A percentile compares a stretch with the other conserved stretches of the same genome.
These are phyloP conservation scores for Electrophaes corylata DNA, from an alignment of 2,888 invertebrate genomes.

Conservation along the genomic window DNA sequence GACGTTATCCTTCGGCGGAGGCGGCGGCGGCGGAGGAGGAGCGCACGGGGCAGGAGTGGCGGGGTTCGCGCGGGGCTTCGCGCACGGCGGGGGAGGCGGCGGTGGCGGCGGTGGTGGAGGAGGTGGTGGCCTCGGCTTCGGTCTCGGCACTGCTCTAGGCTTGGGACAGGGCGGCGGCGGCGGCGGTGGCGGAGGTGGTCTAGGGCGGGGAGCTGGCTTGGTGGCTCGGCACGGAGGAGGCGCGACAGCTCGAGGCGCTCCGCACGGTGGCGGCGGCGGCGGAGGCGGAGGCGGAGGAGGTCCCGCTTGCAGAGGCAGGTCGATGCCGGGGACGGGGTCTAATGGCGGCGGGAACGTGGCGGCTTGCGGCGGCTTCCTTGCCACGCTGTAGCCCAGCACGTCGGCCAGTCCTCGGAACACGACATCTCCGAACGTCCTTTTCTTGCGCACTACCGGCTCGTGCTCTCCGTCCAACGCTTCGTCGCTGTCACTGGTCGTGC, in stretches of 20 bases:
- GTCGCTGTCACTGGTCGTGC: conserved; percentile 39
- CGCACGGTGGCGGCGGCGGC: conserved; percentile 41
- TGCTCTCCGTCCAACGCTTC: conserved; percentile 56
- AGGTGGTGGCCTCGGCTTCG: conserved; percentile 54
- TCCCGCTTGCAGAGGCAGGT: conserved; percentile 63
- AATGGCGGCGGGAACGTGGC: conserved; percentile 72
- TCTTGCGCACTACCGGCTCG: conserved; percentile 73
- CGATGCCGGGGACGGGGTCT: conserved; percentile 73
- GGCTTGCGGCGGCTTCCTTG: conserved; percentile 64
- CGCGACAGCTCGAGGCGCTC: conserved; percentile 40
- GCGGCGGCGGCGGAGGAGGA: conserved; percentile 53
- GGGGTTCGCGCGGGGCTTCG: conserved; percentile 67
- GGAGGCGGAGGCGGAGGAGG: conserved; percentile 48
- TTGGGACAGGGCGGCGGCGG: conserved; percentile 63
- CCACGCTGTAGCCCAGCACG: conserved; percentile 75
- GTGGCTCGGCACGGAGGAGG: conserved; percentile 6
- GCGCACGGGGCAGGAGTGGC: conserved; percentile 65
- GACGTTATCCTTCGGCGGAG: conserved; percentile 55
- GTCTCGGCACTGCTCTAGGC: conserved; percentile 63
- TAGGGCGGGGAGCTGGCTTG: conserved; percentile 44
- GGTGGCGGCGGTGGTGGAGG: conserved; percentile 59
- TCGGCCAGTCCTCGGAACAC: conserved; percentile 81
- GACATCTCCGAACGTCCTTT: conserved; percentile 78
- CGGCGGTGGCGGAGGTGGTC: conserved; percentile 44
- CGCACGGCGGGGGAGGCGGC: conserved; percentile 65